Conservation (phyloP, 2,113 vertebrate species). For the Megalops atlanticus region DNA sequence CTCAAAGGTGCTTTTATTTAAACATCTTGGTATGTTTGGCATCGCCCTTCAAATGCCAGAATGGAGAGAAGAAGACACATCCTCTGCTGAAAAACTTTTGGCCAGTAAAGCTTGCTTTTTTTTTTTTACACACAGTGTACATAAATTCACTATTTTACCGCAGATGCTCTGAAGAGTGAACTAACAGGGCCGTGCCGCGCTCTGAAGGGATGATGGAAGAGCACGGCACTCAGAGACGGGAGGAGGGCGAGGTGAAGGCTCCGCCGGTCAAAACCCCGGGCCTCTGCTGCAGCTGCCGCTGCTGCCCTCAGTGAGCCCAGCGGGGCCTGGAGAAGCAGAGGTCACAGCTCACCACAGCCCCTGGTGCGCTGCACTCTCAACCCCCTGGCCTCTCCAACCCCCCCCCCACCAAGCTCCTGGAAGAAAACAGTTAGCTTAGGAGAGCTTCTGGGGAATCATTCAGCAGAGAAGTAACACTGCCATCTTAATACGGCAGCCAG, state of each 20-base stretch:
- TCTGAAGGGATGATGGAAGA: neutral
- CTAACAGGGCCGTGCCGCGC: too few relatives aligned
- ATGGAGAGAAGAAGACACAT: neutral
- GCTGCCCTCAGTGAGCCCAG: slow-evolving; percentile 52
- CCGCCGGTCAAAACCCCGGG: neutral
- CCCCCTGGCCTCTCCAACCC: slow-evolving; percentile 64
- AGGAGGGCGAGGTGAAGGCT: slow-evolving; percentile 19
- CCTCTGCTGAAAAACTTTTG: neutral
- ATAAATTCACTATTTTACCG: neutral
- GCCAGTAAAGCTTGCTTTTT: neutral
- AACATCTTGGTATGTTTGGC: neutral
- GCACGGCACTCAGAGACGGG: slow-evolving; percentile 9
- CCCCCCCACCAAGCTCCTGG: slow-evolving; percentile 56
- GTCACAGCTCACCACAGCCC: slow-evolving; percentile 68
- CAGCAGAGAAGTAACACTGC: slow-evolving; percentile 12
- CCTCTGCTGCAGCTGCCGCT: neutral
- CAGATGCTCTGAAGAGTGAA: neutral
- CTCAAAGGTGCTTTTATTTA: neutral
- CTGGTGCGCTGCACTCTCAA: slow-evolving; percentile 54
- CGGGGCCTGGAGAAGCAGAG: slow-evolving; percentile 61
- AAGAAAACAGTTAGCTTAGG: slow-evolving; percentile 57
- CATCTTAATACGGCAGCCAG: neutral
- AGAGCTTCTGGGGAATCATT: slow-evolving; percentile 49
- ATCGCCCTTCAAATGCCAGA: neutral
- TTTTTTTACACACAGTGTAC: neutral